A percentile compares a stretch with the other conserved stretches of the same genome.
Evolutionary conservation across 2,888 invertebrate genomes (phyloP).

Genomic region (Drosophila nr. medialis): DNA sequence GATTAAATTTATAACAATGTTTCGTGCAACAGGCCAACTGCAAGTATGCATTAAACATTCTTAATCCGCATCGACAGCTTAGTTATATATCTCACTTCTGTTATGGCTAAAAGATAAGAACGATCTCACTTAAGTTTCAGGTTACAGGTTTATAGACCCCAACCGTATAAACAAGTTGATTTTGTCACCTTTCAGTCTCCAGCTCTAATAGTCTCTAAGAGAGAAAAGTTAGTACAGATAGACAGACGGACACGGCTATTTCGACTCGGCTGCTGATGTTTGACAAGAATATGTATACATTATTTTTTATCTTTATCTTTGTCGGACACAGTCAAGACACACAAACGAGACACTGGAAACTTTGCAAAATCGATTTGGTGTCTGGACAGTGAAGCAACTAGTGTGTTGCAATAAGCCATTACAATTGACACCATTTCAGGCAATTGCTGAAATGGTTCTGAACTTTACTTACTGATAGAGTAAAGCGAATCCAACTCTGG

Average conservation of each 20-base stretch:
- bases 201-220: neutral
- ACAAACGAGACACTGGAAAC: neutral
- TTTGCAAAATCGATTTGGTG: neutral
- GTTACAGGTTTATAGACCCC: neutral
- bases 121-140: neutral
- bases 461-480: slow-evolving; percentile 87
- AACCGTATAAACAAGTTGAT: neutral
- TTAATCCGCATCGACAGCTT: neutral
- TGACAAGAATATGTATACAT: neutral
- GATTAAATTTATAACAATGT: neutral
- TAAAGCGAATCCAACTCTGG: slow-evolving; percentile 90
- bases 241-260: neutral
- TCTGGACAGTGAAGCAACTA: neutral
- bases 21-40: neutral
- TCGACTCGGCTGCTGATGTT: neutral
- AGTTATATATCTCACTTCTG: neutral
- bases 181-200: neutral
- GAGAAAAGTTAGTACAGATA: neutral
- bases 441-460: neutral
- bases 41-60: neutral
- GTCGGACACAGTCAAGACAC: neutral
- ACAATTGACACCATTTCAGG: neutral
- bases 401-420: neutral
- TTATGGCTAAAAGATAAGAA: neutral
- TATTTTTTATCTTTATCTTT: neutral